phyloP scores from a whole-genome alignment of 2,797 vertebrate species.

The Acanthis flammea region DNA sequence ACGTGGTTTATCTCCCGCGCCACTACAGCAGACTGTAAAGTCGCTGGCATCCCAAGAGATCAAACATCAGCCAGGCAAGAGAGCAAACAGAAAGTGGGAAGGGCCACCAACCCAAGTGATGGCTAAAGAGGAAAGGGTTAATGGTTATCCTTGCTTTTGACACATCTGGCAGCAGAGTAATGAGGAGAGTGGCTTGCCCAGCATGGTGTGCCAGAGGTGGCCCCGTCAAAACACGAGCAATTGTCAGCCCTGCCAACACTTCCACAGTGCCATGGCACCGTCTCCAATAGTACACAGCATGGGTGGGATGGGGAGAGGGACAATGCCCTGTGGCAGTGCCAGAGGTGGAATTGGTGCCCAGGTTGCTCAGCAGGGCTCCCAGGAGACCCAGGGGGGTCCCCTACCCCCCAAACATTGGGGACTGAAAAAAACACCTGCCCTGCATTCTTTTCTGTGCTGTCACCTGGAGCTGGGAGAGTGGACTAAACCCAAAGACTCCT shows the following conservation, averaged over 20 bases:
- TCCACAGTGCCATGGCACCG: rapidly evolving
- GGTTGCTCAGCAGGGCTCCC: not conserved
- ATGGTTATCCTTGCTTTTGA: not conserved
- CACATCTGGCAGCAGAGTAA: not conserved
- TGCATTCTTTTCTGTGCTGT: rapidly evolving
- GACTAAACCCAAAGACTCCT: not conserved
- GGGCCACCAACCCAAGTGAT: not conserved
- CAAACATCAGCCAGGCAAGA: not conserved
- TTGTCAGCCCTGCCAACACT: not conserved
- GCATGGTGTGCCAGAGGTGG: not conserved
- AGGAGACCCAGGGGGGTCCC: not conserved
- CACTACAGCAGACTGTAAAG: not conserved
- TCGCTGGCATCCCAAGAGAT: not conserved
- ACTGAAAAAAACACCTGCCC: not conserved
- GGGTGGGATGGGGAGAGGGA: rapidly evolving
- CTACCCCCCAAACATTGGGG: rapidly evolving
- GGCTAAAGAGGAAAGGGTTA: not conserved
- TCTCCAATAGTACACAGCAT: rapidly evolving
- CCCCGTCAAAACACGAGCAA: not conserved
- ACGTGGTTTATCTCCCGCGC: rapidly evolving
- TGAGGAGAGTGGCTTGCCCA: not conserved
- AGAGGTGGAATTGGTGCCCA: not conserved
- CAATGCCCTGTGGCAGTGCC: rapidly evolving
- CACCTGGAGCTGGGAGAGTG: not conserved
- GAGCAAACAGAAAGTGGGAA: constrained; percentile 13